phyloP scores from a whole-genome alignment of 2,888 invertebrate species.

The Trachelus troglodyta region DNA sequence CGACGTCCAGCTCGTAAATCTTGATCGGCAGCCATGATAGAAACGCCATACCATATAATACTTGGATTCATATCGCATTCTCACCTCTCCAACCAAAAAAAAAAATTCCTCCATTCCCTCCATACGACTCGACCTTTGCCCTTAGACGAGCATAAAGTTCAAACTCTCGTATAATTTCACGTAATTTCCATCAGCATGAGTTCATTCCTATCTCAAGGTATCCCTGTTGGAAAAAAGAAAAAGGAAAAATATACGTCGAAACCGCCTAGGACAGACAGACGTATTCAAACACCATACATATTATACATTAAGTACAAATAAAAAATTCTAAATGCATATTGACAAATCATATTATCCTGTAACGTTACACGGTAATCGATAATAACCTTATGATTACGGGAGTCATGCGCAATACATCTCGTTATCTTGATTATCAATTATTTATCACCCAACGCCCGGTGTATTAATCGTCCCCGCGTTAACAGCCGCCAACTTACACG shows the following conservation, averaged over 20 bases:
- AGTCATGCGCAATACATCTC: background rate
- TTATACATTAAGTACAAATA: background rate
- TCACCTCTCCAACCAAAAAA: background rate
- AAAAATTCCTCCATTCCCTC: background rate
- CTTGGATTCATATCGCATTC: background rate
- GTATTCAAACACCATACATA: background rate
- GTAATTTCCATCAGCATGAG: background rate
- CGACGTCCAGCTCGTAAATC: conserved; percentile 24
- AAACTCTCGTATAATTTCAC: background rate
- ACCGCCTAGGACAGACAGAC: background rate
- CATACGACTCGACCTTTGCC: background rate
- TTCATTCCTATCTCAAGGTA: background rate
- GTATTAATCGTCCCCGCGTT: background rate
- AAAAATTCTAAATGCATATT: background rate
- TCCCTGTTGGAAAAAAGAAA: background rate
- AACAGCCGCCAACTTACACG: too few species aligned
- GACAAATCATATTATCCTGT: background rate
- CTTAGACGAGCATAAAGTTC: background rate
- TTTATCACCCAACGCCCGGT: background rate
- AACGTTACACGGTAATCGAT: background rate
- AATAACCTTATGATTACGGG: background rate
- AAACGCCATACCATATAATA: conserved; percentile 4
- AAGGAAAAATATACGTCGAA: background rate
- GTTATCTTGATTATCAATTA: background rate
- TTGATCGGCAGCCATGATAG: conserved; percentile 18